Percentiles rank a stretch among this genome's conserved stretches.
Evolutionary conservation across 2,797 vertebrate species (phyloP).

Genomic region (Eulemur coronatus): DNA sequence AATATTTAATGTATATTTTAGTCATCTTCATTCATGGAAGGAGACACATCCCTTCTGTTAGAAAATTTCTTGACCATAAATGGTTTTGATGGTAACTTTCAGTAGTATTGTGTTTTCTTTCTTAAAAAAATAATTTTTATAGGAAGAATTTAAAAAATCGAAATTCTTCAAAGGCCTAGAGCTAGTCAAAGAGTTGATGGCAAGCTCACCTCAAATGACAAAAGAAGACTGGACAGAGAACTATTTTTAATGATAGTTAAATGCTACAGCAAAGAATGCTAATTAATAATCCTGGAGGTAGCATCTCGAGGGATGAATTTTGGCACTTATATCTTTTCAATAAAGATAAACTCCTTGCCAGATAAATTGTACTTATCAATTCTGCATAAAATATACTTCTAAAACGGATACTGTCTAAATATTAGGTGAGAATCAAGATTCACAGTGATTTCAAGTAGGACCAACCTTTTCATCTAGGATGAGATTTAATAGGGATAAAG

Average conservation of each 20-base stretch:
- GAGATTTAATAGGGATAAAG: neutral
- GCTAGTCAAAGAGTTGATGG: neutral
- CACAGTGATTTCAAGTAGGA: neutral
- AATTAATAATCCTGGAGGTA: neutral
- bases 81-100: neutral
- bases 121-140: neutral
- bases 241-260: neutral
- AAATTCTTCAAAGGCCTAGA: neutral
- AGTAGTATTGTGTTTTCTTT: neutral
- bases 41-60: neutral
- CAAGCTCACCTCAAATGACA: neutral
- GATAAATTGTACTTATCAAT: neutral
- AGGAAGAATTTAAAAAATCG: neutral
- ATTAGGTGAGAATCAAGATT: neutral
- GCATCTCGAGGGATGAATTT: neutral
- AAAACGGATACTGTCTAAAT: neutral
- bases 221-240: neutral
- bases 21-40: neutral
- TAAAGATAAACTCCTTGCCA: neutral
- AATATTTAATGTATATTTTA: neutral
- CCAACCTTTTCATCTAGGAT: neutral
- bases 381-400: neutral
- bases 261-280: neutral
- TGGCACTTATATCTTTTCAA: neutral
- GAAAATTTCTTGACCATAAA: neutral